Conservation (phyloP, 2,113 vertebrate genomes). For the Chrysochloris asiatica region DNA sequence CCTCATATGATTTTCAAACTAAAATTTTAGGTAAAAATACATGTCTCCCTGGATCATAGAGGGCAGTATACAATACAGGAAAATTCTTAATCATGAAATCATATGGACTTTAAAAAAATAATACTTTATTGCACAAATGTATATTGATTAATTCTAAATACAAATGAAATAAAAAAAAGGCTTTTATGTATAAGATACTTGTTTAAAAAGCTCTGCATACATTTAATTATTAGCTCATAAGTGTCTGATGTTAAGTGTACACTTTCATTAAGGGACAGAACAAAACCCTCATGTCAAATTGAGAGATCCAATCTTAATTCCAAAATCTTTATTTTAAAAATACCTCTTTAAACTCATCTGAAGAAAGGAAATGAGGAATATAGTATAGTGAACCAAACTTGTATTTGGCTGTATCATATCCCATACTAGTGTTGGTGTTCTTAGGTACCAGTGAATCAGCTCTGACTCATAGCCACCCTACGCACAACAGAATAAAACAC, state of each 20-base stretch:
- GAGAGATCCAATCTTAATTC: background rate
- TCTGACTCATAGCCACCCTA: no score
- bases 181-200: slow-evolving; percentile 32
- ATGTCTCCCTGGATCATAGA: background rate
- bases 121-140: slow-evolving; percentile 37
- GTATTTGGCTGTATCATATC: background rate
- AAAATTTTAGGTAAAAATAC: background rate
- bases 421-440: no score
- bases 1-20: slow-evolving; percentile 7
- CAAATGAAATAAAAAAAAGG: slow-evolving; percentile 34
- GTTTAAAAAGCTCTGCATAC: slow-evolving; percentile 1
- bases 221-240: slow-evolving; percentile 52
- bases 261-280: slow-evolving; percentile 43
- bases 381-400: background rate
- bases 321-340: background rate
- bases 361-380: background rate
- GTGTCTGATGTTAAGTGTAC: slow-evolving; percentile 45
- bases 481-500: no score
- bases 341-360: background rate
- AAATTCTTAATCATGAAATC: background rate
- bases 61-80: background rate
- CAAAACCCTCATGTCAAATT: background rate
- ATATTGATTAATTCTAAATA: slow-evolving; percentile 39
- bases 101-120: slow-evolving; percentile 7
- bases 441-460: no score